These are phyloP conservation scores for Limonius californicus DNA, from an alignment of 1,140 invertebrate genomes.

Conservation along the genomic window DNA sequence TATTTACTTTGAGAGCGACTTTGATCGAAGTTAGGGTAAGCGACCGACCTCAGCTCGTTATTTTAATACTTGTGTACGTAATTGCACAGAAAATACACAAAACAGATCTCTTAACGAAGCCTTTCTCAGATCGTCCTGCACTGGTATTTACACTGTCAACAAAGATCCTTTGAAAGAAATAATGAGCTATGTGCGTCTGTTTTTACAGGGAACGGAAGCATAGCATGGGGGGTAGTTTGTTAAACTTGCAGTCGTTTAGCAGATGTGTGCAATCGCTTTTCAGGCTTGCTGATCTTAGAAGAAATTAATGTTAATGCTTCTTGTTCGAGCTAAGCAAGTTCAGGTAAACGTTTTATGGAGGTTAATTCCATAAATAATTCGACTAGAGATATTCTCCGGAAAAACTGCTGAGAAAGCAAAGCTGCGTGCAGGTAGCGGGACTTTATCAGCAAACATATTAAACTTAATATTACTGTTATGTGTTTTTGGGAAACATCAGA, in stretches of 20 bases:
- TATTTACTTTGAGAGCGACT: too few species aligned
- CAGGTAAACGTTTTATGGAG: neutral
- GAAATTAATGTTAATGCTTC: constrained; percentile 12
- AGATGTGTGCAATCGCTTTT: constrained; percentile 22
- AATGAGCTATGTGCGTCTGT: constrained; percentile 14
- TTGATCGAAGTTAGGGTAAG: neutral
- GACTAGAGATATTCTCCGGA: too few species aligned
- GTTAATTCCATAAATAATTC: neutral
- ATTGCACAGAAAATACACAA: neutral
- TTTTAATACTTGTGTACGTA: neutral
- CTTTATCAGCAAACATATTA: too few species aligned
- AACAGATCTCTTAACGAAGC: neutral
- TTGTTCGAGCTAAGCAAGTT: neutral
- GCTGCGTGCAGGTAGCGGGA: neutral
- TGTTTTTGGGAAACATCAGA: too few species aligned
- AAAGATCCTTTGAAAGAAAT: constrained; percentile 20
- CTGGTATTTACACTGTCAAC: constrained; percentile 18
- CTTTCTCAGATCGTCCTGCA: neutral
- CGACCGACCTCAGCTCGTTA: neutral
- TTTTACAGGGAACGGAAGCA: neutral
- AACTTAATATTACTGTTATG: too few species aligned
- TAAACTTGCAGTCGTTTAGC: constrained; percentile 16
- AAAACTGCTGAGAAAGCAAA: neutral
- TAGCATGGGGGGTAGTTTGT: neutral
- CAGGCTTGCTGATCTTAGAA: constrained; percentile 17